Evolutionary conservation across 2,888 invertebrate genomes (phyloP), one percentile per base, ranked within the genome.

Genomic region (Xestoiulus laeticollis): DNA sequence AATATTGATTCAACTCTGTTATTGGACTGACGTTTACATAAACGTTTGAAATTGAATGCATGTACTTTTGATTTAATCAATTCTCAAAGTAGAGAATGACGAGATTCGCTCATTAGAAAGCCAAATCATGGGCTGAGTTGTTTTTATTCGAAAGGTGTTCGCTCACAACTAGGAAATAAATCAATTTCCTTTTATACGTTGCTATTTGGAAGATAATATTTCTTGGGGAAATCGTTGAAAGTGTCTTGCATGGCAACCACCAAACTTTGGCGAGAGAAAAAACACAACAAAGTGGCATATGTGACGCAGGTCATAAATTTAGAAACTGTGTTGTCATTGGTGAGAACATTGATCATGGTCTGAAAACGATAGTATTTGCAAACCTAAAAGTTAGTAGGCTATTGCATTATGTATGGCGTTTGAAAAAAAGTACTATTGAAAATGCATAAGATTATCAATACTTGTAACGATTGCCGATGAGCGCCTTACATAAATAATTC

Each of bases 21-120:
- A 68, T 26, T 68, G 68, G 26, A n/a, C 68, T 22, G 68, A 68
- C 12, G 68, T 68, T 68, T n/a, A 59, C 68, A 22, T 68, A 48
- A 68, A 68, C 68, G 68, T 68, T 68, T n/a, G 68, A 22, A 68
- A 68, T 26, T 26, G 68, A 68, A 68, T 68, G 68, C 68, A 26
- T 68, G 68, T 68, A 22, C 68, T n/a, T 14, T 22, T 68, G 22
- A 26, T 68, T 68, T 68, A 26, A 68, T 26, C 68, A 68, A 10
- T 68, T 68, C 22, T 68, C 26, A 26, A 68, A 68, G n/a, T 68
- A 26, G 10, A 8, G 68, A 68, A 12, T 68, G 68, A 68, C 68
- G 12, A 68, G 68, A 26, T 68, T 26, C 26, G 12, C 68, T 68
- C 68, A 68, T 68, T 68, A 68, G 68, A 22, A 22, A 68, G 26